Base-by-base conservation (phyloP, 92 coral and sea anemone species). In the Chrysogorgia sp. region DNA sequence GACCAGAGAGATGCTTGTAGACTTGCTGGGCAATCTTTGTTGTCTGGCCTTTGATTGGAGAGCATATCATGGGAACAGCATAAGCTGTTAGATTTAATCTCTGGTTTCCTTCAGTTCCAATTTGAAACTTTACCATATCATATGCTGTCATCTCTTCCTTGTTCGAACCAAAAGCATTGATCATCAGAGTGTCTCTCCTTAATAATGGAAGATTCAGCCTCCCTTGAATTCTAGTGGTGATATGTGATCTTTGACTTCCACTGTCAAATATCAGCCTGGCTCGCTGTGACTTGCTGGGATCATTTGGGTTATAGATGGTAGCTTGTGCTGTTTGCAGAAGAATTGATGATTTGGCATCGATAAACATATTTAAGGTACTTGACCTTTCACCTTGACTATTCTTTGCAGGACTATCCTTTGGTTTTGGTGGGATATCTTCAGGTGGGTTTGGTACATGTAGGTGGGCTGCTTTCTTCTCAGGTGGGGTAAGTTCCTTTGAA, bases 1-100 rank as follows among this genome's bases (percentile, higher is more conserved):
- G 59, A 19, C 59, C 59, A 52, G 59, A 52, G 23, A 52, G 59
- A 52, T 52, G 59, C 20, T 52, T 26, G 20, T 52, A 52, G 59
- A 26, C 19, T 52, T 52, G 59, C 23, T 52, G 59, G 20, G 59
- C 59, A n/a, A 52, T 19, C 23, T 3, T 52, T 19, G 59, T 52
- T 19, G 19, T 52, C 20, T 52, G 59, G 14, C 23, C 23, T 3
- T 26, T 19, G 20, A 52, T 52, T 52, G 59, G 3, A 19, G 59
- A 52, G 14, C 59, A 52, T 52, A 52, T 52, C 59, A 52, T 19
- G 19, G 23, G 23, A 21, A 2, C 19, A 19, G 19, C n/a, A n/a
- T n/a, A n/a, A n/a, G n/a, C n/a, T n/a, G n/a, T n/a, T n/a, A n/a
- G n/a, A n/a, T n/a, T n/a, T 52, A 52, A 13, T 19, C 23, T 52